Evolutionary conservation across 1,140 invertebrate genomes (phyloP).

Genomic region (Heliconius congener): DNA sequence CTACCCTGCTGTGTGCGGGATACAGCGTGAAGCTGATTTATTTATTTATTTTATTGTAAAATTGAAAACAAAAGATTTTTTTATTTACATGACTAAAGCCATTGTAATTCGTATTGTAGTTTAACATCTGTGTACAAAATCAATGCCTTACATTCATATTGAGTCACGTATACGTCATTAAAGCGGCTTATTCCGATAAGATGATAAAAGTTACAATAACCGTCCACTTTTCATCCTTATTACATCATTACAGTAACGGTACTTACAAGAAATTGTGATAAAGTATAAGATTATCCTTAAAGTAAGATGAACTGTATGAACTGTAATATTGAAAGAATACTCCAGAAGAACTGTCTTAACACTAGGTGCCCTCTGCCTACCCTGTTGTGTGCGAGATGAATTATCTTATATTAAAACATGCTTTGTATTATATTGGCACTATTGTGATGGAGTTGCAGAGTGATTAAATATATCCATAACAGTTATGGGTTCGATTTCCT

Average conservation of each 20-base stretch:
- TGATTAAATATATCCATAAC: too few species aligned
- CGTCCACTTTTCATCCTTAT: not conserved
- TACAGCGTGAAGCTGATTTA: too few species aligned
- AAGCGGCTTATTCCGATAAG: not conserved
- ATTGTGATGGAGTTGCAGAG: too few species aligned
- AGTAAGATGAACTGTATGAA: not conserved
- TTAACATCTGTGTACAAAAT: not conserved
- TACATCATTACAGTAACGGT: not conserved
- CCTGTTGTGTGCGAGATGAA: too few species aligned
- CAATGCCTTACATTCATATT: not conserved
- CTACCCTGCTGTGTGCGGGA: too few species aligned
- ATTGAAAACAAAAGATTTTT: too few species aligned
- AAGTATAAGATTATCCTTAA: not conserved
- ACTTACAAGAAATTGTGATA: not conserved
- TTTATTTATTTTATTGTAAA: too few species aligned
- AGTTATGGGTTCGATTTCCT: too few species aligned
- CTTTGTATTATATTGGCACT: too few species aligned
- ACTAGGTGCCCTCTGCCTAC: too few species aligned
- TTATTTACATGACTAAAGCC: not conserved
- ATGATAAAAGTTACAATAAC: constrained; percentile 8
- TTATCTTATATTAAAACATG: too few species aligned
- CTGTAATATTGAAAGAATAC: not conserved
- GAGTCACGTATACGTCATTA: constrained; percentile 9
- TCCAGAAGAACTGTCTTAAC: too few species aligned
- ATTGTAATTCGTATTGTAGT: not conserved